Evolutionary conservation across 2,797 vertebrate species (phyloP), one percentile per base, ranked within the genome.

Genomic region (Artibeus jamaicensis): DNA sequence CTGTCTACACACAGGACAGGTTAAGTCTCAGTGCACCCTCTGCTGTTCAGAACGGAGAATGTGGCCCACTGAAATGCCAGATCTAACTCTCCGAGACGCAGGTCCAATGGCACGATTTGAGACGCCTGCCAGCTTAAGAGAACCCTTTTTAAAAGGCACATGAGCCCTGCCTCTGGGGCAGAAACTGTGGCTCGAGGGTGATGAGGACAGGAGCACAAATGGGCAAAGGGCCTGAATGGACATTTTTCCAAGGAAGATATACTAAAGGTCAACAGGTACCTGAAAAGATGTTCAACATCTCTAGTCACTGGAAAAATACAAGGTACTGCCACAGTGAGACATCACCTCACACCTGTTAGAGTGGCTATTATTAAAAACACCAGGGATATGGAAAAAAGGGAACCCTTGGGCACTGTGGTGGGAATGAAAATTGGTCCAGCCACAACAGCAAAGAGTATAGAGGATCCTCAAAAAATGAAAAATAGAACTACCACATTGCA

Each of bases 31-130:
- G 73, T 14, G 55, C 42, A 42, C 96, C 96, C 92, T 91, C 96
- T 94, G 94, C 95, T 95, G 95, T 29, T 57, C 62, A 46, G 16
- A 12, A 18, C 29, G n/a, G 84, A 76, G 87, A 97, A 89, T 44
- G 81, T 50, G 68, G 32, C 10, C 79, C 55, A 21, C 8, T 1
- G 59, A 77, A 55, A 68, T 18, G 8, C 42, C 29, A 24, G 4
- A 24, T 39, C 22, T 39, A 32, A 42, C 14, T 22, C 44, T 16
- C 55, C 34, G 39, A 22, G 32, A 59, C 0, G 21, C 70, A 46
- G 6, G 24, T 42, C 53, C 74, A 26, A 0, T 0, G 11, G 18
- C 22, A 29, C 3, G 0, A 34, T 48, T 14, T 53, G 55, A 50
- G 44, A 39, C 1, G n/a, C 19, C 22, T 12, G 10, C 53, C 50